Percentiles rank a stretch among this genome's conserved stretches.
phyloP scores from a whole-genome alignment of 2,113 vertebrate genomes.

The Coptodon bakossiorum region DNA sequence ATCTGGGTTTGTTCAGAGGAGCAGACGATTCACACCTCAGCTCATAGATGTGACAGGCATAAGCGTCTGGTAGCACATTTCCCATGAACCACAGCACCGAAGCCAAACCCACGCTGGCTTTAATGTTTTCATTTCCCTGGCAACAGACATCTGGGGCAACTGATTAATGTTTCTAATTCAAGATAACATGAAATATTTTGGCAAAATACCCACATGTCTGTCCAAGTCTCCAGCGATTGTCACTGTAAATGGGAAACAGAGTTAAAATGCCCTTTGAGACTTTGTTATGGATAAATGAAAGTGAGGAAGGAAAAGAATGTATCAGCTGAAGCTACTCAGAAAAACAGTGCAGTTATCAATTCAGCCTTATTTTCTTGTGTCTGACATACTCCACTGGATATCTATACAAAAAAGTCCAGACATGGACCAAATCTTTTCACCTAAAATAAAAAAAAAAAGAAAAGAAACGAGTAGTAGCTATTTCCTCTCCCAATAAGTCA shows the following conservation, averaged over 20 bases:
- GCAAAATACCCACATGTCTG: not conserved
- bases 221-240: constrained; percentile 8
- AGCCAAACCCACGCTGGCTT: not conserved
- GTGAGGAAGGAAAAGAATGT: not conserved
- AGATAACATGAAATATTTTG: constrained; percentile 12
- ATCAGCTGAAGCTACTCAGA: not conserved
- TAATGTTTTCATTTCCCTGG: constrained; percentile 6
- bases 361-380: not conserved
- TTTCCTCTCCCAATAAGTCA: not conserved
- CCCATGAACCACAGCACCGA: not conserved
- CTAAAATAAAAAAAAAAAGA: not conserved
- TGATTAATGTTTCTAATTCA: constrained; percentile 9
- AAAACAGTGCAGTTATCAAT: not conserved
- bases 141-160: constrained; percentile 5
- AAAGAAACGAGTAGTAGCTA: not conserved
- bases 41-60: not conserved
- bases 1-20: constrained; percentile 15
- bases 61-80: constrained; percentile 8
- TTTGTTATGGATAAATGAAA: not conserved
- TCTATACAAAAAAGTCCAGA: not conserved
- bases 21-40: constrained; percentile 12
- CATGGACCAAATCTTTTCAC: not conserved
- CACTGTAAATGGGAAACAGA: constrained; percentile 20
- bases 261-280: not conserved
- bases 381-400: not conserved